phyloP scores from a whole-genome alignment of 2,113 vertebrate species.

The Tapirus terrestris region DNA sequence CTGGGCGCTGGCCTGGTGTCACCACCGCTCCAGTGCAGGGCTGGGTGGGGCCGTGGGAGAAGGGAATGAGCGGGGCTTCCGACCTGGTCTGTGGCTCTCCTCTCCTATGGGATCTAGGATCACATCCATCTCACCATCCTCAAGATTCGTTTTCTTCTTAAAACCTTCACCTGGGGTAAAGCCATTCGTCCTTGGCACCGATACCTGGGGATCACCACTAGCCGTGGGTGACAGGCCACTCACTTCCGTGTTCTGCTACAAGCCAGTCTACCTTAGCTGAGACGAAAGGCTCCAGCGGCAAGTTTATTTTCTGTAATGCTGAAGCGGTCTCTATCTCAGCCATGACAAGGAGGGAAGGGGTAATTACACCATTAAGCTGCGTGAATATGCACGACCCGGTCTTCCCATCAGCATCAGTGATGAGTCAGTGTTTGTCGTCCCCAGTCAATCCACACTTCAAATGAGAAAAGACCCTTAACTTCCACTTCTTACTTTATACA shows the following conservation, averaged over 20 bases:
- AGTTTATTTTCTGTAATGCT: no score
- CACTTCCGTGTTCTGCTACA: not conserved
- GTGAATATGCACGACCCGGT: accelerated
- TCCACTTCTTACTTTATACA: accelerated
- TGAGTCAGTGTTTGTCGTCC: no score
- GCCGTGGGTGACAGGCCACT: not conserved
- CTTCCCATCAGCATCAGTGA: not conserved
- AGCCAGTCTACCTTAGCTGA: not conserved
- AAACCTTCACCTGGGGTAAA: not conserved
- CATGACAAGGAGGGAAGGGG: not conserved
- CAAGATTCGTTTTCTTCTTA: not conserved
- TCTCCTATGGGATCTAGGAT: accelerated
- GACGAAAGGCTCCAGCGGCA: not conserved
- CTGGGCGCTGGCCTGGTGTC: not conserved
- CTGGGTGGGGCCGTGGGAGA: not conserved
- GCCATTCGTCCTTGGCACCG: not conserved
- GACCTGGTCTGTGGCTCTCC: accelerated
- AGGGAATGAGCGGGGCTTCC: not conserved
- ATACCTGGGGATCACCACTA: not conserved
- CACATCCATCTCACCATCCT: not conserved
- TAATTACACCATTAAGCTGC: accelerated
- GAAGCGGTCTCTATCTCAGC: not conserved
- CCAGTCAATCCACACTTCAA: no score
- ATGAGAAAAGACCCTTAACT: no score
- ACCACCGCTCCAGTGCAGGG: accelerated